Conservation (phyloP, 2,113 vertebrate species). For the Heptranchias perlo region DNA sequence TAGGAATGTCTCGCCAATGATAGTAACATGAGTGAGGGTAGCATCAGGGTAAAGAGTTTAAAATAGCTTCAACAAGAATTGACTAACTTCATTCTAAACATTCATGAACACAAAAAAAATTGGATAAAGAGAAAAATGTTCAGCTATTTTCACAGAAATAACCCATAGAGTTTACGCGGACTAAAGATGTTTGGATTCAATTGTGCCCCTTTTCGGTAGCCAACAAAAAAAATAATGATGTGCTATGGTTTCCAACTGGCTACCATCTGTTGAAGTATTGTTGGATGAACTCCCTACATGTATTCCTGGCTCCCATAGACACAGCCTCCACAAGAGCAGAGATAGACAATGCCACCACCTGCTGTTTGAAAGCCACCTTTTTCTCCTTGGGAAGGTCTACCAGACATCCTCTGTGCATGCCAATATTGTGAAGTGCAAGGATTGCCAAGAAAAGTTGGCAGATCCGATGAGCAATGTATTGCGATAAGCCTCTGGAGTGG, state of each 20-base stretch:
- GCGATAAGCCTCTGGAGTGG: neutral
- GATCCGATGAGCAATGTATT: neutral
- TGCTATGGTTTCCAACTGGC: neutral
- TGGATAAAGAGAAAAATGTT: neutral
- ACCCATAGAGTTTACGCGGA: neutral
- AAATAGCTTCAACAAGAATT: neutral
- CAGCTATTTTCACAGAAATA: neutral
- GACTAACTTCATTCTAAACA: neutral
- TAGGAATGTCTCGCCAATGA: neutral
- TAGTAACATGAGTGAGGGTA: neutral
- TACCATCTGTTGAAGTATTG: slow-evolving; percentile 32
- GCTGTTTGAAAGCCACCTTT: neutral
- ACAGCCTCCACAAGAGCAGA: neutral
- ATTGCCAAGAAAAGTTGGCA: slow-evolving; percentile 12
- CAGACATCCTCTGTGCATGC: slow-evolving; percentile 20
- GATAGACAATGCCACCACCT: neutral
- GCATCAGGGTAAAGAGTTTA: neutral
- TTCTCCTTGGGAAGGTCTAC: neutral
- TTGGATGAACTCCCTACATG: slow-evolving; percentile 17
- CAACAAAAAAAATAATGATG: neutral
- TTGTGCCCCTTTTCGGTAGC: neutral
- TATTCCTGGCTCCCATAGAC: slow-evolving; percentile 15
- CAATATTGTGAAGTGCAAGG: neutral
- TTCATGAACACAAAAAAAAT: neutral
- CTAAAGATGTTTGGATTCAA: neutral